Evolutionary conservation across 2,797 vertebrate species (phyloP).

Genomic region (Tarsius wallacei): DNA sequence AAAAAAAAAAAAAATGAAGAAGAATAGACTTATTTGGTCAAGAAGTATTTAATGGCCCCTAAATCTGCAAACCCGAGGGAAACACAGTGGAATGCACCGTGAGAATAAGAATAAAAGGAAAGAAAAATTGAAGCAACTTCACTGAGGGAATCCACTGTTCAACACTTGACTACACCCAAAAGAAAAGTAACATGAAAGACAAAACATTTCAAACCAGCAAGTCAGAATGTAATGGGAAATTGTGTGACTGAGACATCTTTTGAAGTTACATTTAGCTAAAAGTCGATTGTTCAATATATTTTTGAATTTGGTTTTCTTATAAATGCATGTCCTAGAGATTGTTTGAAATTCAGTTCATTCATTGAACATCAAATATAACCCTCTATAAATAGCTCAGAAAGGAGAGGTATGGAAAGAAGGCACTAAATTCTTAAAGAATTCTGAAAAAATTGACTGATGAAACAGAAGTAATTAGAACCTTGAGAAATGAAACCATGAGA

Average conservation of each 20-base stretch:
- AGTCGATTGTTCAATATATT: background rate
- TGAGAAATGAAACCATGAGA: background rate
- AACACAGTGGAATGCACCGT: background rate
- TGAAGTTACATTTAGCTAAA: conserved; percentile 45
- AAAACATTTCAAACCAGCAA: background rate
- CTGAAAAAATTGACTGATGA: conserved; percentile 6
- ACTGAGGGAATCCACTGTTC: background rate
- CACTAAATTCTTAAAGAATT: conserved; percentile 47
- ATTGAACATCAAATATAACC: background rate
- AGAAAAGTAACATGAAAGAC: conserved; percentile 27
- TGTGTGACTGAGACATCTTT: background rate
- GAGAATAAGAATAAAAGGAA: background rate
- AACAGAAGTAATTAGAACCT: background rate
- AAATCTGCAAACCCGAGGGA: background rate
- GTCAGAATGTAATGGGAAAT: background rate
- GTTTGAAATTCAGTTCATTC: conserved; percentile 48
- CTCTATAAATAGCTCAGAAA: conserved; percentile 6
- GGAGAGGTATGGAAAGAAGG: background rate
- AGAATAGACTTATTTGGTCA: background rate
- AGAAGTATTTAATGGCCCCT: background rate
- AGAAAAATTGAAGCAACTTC: conserved; percentile 3
- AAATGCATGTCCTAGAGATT: conserved; percentile 10
- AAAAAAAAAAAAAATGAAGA: background rate
- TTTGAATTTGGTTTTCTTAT: conserved; percentile 36
- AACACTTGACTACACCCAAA: background rate